Percentiles rank a stretch among this genome's conserved stretches.
These are phyloP conservation scores for Psilopsiagon aurifrons DNA, from an alignment of 2,113 vertebrate genomes.

Conservation along the genomic window DNA sequence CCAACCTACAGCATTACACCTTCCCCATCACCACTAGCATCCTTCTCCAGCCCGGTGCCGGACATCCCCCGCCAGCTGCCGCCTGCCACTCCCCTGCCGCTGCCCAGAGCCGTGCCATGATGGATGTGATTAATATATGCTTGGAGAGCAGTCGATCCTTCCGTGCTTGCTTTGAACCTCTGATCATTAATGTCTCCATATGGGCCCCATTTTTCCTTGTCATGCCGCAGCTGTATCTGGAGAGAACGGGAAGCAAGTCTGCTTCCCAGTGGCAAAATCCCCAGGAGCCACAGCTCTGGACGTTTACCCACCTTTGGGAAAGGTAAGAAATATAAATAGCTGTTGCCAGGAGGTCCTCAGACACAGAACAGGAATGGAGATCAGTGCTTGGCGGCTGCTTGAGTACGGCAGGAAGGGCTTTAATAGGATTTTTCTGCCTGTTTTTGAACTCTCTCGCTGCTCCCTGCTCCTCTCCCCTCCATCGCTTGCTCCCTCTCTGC, in stretches of 20 bases:
- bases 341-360: constrained; percentile 14
- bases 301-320: constrained; percentile 35
- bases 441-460: background rate
- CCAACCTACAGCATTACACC: fast-evolving
- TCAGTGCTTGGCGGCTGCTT: background rate
- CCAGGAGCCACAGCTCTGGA: background rate
- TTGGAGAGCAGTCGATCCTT: background rate
- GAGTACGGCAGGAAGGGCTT: background rate
- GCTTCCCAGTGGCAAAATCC: background rate
- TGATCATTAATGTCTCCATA: constrained; percentile 50
- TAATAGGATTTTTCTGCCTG: background rate
- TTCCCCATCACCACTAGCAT: background rate
- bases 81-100: background rate
- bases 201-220: constrained; percentile 65
- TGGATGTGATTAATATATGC: constrained; percentile 53
- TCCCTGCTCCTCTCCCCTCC: background rate
- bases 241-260: background rate
- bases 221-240: background rate
- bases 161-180: constrained; percentile 44
- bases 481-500: fast-evolving
- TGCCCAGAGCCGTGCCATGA: background rate
- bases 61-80: background rate
- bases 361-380: background rate
- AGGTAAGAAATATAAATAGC: constrained; percentile 11
- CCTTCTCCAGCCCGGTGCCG: background rate